These are phyloP conservation scores for Rhabdomys dilectus DNA, from an alignment of 2,113 vertebrate genomes.

Conservation along the genomic window DNA sequence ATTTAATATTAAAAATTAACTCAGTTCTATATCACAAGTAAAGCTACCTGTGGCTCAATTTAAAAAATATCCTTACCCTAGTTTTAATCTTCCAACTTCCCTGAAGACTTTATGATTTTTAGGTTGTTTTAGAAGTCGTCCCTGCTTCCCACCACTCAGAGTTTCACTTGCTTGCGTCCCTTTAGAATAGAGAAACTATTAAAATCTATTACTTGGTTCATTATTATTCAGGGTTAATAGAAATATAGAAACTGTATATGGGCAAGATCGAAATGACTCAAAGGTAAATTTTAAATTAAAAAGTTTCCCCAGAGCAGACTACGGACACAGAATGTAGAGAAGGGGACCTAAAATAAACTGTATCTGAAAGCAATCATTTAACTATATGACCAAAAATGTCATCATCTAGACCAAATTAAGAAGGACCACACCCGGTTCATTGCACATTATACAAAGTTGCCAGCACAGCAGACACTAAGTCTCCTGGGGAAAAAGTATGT, in stretches of 20 bases:
- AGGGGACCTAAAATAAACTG: neutral
- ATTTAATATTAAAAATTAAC: constrained; percentile 40
- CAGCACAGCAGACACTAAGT: constrained; percentile 1
- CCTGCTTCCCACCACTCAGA: neutral
- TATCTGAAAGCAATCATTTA: constrained; percentile 31
- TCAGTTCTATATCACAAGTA: neutral
- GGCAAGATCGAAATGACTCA: constrained; percentile 44
- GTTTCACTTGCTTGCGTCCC: constrained; percentile 8
- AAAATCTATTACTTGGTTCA: neutral
- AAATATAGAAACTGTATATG: constrained; percentile 18
- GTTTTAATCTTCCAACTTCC: constrained; percentile 31
- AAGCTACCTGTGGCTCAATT: neutral
- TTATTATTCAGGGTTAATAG: constrained; percentile 30
- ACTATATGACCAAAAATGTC: constrained; percentile 21
- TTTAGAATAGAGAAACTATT: constrained; percentile 23
- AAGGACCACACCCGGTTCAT: neutral
- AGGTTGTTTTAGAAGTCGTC: neutral
- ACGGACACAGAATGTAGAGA: neutral
- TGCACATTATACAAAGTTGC: constrained; percentile 9
- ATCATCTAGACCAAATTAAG: constrained; percentile 1
- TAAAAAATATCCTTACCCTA: neutral
- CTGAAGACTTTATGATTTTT: neutral
- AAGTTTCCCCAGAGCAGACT: neutral
- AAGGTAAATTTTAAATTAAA: constrained; percentile 41
- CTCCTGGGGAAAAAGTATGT: constrained; percentile 38